Percentiles rank a stretch among this genome's conserved stretches.
These are phyloP conservation scores for Lutraria rhynchaena DNA, from an alignment of 1,140 invertebrate genomes.

Conservation along the genomic window DNA sequence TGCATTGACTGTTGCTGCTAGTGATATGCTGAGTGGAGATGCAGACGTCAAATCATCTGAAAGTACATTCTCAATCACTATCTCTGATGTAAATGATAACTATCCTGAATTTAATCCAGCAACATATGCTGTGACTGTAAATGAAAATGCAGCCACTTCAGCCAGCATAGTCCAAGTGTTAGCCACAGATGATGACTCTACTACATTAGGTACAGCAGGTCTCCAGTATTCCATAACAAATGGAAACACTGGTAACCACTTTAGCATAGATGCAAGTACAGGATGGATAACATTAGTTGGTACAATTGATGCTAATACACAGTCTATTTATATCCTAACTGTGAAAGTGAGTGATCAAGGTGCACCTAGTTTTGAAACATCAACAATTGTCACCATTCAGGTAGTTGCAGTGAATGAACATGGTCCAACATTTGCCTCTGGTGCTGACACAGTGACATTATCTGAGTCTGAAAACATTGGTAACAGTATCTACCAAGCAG, in stretches of 20 bases:
- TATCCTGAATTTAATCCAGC: constrained; percentile 66
- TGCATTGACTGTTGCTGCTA: constrained; percentile 55
- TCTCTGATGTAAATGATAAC: constrained; percentile 70
- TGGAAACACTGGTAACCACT: constrained; percentile 48
- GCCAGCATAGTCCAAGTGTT: constrained; percentile 60
- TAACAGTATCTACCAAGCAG: constrained; percentile 60
- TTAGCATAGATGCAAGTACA: constrained; percentile 34
- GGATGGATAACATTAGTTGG: constrained; percentile 55
- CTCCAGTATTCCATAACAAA: constrained; percentile 50
- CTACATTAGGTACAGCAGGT: constrained; percentile 28
- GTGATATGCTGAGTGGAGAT: constrained; percentile 60
- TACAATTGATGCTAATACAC: constrained; percentile 44
- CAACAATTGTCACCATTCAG: constrained; percentile 55
- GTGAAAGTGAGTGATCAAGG: constrained; percentile 62
- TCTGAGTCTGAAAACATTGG: constrained; percentile 61
- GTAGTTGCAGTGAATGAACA: constrained; percentile 65
- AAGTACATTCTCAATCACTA: constrained; percentile 55
- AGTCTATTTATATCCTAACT: constrained; percentile 44
- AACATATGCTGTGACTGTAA: constrained; percentile 59
- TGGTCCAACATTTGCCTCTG: constrained; percentile 58
- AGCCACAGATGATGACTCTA: constrained; percentile 63
- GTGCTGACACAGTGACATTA: constrained; percentile 50
- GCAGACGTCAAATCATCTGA: constrained; percentile 20
- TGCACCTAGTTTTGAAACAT: constrained; percentile 54
- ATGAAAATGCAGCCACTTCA: constrained; percentile 61